A percentile compares a stretch with the other conserved stretches of the same genome.
Conservation (phyloP, 2,888 invertebrate genomes). For the Leptura quadrifasciata region DNA sequence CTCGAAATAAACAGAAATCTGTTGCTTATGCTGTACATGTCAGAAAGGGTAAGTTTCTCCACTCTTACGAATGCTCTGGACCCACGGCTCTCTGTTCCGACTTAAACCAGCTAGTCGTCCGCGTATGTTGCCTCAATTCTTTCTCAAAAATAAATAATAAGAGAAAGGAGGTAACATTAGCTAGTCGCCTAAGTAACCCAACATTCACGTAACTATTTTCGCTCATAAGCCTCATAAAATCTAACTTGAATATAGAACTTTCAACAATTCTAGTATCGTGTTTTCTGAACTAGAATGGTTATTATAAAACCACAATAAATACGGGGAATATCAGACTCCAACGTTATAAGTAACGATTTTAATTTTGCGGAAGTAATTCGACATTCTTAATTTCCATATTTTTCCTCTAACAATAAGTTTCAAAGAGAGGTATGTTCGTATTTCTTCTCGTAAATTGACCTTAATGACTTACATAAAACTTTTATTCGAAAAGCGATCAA, state of each 20-base stretch:
- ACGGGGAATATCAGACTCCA: neutral
- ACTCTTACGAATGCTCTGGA: too few relatives aligned
- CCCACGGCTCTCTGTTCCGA: too few relatives aligned
- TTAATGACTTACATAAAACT: constrained; percentile 21
- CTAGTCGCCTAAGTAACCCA: neutral
- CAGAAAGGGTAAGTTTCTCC: too few relatives aligned
- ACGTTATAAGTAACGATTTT: neutral
- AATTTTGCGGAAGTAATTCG: neutral
- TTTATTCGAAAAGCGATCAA: constrained; percentile 10
- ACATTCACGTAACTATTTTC: neutral
- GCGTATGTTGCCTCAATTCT: too few relatives aligned
- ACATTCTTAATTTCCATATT: constrained; percentile 15
- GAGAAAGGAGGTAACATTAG: too few relatives aligned
- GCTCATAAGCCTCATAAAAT: neutral
- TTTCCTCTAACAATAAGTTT: constrained; percentile 16
- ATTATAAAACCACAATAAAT: neutral
- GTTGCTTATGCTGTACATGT: too few relatives aligned
- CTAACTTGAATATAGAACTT: neutral
- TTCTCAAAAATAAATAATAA: too few relatives aligned
- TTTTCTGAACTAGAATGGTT: neutral
- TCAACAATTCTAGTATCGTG: neutral
- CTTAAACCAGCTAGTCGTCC: too few relatives aligned
- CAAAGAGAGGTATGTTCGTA: neutral
- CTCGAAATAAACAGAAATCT: too few relatives aligned
- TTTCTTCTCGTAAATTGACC: constrained; percentile 20